phyloP scores from a whole-genome alignment of 2,888 invertebrate species.

The Phytoseiulus persimilis region DNA sequence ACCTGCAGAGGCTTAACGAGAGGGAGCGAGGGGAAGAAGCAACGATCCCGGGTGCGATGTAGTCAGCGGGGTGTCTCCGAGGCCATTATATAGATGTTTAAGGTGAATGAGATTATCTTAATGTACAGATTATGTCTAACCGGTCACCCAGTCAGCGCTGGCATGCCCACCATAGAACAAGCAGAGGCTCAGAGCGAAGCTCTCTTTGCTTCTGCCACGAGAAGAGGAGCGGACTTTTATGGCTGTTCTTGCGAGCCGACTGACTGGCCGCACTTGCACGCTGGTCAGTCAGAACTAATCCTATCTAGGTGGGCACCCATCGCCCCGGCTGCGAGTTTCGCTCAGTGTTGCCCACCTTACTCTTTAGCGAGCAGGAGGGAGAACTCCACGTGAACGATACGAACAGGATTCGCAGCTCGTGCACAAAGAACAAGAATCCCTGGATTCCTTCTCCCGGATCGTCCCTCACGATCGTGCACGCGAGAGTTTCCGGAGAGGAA shows the following conservation, averaged over 20 bases:
- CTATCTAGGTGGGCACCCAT: not conserved
- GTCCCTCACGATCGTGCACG: not conserved
- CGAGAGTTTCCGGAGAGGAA: too few relatives aligned
- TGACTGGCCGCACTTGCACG: not conserved
- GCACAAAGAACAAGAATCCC: not conserved
- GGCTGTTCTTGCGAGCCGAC: not conserved
- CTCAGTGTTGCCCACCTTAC: not conserved
- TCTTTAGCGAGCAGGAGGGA: not conserved
- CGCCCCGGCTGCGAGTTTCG: not conserved
- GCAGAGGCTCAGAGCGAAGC: not conserved
- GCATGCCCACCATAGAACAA: not conserved
- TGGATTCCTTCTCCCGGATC: not conserved
- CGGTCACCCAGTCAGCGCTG: not conserved
- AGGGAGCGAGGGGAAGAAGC: not conserved
- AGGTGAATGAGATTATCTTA: conserved; percentile 39
- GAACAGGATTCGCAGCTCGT: not conserved
- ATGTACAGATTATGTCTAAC: conserved; percentile 36
- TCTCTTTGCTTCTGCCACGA: not conserved
- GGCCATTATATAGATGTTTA: conserved; percentile 38
- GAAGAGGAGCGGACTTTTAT: not conserved
- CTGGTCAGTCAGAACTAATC: conserved; percentile 5
- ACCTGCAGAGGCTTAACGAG: not conserved
- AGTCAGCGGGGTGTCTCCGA: not conserved
- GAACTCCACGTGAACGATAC: not conserved
- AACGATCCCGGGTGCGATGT: not conserved